These are phyloP conservation scores for Lucilia cuprina DNA, from an alignment of 1,140 invertebrate genomes.

Conservation along the genomic window DNA sequence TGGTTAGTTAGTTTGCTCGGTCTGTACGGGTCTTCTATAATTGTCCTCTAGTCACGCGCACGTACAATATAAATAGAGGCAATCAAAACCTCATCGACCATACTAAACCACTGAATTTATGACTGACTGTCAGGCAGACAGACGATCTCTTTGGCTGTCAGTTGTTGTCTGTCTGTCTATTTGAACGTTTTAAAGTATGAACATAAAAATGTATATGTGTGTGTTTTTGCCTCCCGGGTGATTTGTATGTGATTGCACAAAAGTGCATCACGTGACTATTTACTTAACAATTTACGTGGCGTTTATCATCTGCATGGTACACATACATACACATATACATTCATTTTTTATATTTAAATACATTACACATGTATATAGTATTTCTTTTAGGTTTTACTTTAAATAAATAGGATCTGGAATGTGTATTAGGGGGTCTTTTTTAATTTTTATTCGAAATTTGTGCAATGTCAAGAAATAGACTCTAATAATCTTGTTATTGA, in stretches of 20 bases:
- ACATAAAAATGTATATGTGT: not conserved
- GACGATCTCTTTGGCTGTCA: not conserved
- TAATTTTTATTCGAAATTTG: too few species aligned
- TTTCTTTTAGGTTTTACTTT: not conserved
- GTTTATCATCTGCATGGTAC: not conserved
- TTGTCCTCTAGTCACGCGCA: too few species aligned
- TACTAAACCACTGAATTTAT: not conserved
- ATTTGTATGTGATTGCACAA: conserved; percentile 16
- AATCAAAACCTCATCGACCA: not conserved
- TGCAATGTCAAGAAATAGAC: too few species aligned
- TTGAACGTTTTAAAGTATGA: not conserved
- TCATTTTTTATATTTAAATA: not conserved
- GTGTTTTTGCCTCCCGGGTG: not conserved
- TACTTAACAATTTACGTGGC: conserved; percentile 29
- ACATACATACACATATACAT: not conserved
- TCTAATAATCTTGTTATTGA: too few species aligned
- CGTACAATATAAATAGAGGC: not conserved
- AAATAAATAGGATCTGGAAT: too few species aligned
- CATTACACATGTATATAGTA: not conserved
- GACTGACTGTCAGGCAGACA: not conserved
- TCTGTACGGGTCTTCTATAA: too few species aligned
- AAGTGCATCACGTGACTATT: conserved; percentile 30
- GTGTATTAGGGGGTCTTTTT: too few species aligned
- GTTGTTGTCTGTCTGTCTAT: not conserved
- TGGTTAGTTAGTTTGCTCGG: too few species aligned